Base-by-base conservation (phyloP, 2,113 vertebrate species). In the Poeciliopsis occidentalis region DNA sequence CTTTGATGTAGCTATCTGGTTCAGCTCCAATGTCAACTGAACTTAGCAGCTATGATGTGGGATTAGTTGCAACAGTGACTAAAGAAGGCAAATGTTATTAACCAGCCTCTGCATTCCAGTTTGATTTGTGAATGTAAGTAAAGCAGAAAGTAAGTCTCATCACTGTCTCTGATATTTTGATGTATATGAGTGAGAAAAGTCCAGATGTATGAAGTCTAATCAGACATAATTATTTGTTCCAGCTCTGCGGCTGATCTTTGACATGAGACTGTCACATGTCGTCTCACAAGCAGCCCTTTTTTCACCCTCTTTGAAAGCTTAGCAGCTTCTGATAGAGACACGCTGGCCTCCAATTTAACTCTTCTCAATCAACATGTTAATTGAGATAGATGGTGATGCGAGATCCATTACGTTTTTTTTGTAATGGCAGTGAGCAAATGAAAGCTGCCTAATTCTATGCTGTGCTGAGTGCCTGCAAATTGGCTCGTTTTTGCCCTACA, bases 351-450 rank as follows among this genome's bases (percentile, higher is more conserved):
- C 81, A 74, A 79, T 88, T 88, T 87, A 79, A 78, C 81, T 22
- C 60, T 73, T 85, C 73, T 86, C 83, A 85, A 84, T 89, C 84
- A 79, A 72, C 66, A 57, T 73, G 57, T 86, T 88, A 89, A 93
- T 90, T 90, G 88, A 93, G 92, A 92, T 82, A 78, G 86, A 91
- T 91, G 88, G 79, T 78, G 85, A 89, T 81, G 88, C 86, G 85
- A 92, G 83, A 88, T 85, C 80, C 81, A 87, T 87, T 88, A 86
- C 44, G 15, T 82, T 89, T 90, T 88, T 88, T 88, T 78, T 79
- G 87, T 77, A 88, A 88, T 83, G 63, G 74, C 81, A 87, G 69
- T 57, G 73, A 90, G 82, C 83, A 88, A 88, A 88, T 78, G 78
- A 84, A 79, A 75, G 54, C 31, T 0, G 62, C 65, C 78, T 88